Evolutionary conservation across 2,888 invertebrate genomes (phyloP).

Genomic region (Dryadula phaetusa): DNA sequence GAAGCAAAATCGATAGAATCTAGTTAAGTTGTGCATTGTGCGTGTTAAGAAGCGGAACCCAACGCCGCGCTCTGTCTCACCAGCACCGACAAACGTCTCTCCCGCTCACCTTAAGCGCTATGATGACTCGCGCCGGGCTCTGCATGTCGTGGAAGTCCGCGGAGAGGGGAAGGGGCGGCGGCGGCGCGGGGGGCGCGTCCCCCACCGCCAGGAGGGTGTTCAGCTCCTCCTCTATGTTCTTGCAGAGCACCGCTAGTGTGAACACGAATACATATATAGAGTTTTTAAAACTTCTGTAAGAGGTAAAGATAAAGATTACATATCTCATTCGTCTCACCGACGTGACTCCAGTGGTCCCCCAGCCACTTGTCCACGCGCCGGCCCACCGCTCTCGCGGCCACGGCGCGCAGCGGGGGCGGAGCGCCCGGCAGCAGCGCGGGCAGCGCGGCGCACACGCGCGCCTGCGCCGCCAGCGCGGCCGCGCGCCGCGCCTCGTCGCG

Average conservation of each 20-base stretch:
- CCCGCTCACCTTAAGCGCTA: conserved; percentile 61
- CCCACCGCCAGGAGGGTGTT: conserved; percentile 54
- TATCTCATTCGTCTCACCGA: conserved; percentile 49
- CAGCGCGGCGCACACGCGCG: conserved; percentile 57
- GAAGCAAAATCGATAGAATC: too few species aligned
- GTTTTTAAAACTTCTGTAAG: too few species aligned
- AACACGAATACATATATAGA: neutral
- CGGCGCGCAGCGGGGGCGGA: conserved; percentile 56
- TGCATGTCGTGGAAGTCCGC: conserved; percentile 49
- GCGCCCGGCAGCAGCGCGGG: conserved; percentile 61
- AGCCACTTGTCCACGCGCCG: conserved; percentile 60
- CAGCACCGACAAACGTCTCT: too few species aligned
- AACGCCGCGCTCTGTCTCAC: too few species aligned
- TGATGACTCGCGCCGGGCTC: conserved; percentile 63
- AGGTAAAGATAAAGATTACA: too few species aligned
- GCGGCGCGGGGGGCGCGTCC: conserved; percentile 39
- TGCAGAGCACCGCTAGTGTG: conserved; percentile 66
- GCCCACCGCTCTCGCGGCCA: conserved; percentile 52
- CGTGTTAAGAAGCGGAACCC: too few species aligned
- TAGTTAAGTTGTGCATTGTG: too few species aligned
- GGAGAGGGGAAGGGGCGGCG: conserved; percentile 45
- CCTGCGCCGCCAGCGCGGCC: conserved; percentile 45
- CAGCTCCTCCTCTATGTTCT: conserved; percentile 66
- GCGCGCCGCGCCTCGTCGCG: conserved; percentile 47
- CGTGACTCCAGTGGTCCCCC: conserved; percentile 59